phyloP scores from a whole-genome alignment of 2,888 invertebrate species.

The Globia sparganii region DNA sequence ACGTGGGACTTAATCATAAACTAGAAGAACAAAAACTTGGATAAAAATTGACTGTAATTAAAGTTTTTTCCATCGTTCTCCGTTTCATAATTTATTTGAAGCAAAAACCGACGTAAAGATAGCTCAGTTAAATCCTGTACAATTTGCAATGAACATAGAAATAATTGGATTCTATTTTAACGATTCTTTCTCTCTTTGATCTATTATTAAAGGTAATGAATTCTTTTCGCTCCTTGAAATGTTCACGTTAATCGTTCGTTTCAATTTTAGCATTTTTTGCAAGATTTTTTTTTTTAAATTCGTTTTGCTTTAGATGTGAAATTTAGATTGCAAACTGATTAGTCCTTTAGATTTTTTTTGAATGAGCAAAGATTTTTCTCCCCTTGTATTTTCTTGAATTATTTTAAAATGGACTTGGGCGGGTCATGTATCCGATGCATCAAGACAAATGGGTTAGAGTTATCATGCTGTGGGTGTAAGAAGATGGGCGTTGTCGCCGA shows the following conservation, averaged over 20 bases:
- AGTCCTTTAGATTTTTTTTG: background rate
- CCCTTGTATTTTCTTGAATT: background rate
- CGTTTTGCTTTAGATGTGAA: conserved; percentile 12
- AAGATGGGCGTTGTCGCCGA: background rate
- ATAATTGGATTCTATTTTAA: conserved; percentile 68
- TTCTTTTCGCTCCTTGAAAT: conserved; percentile 49
- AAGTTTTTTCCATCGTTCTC: conserved; percentile 10
- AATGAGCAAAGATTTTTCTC: background rate
- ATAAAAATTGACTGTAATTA: conserved; percentile 37
- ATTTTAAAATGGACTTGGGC: background rate
- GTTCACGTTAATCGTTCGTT: conserved; percentile 36
- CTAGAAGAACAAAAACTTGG: too few species aligned
- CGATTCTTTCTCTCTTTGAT: conserved; percentile 64
- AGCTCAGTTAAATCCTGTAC: conserved; percentile 41
- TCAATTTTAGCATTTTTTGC: conserved; percentile 21
- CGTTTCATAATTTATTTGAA: conserved; percentile 38
- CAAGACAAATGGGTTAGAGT: background rate
- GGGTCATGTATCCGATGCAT: background rate
- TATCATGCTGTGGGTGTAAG: background rate
- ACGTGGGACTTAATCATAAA: too few species aligned
- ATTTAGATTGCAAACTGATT: background rate
- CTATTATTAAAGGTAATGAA: conserved; percentile 62
- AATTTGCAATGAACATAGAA: conserved; percentile 62
- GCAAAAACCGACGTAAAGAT: conserved; percentile 15
- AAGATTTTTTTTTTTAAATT: conserved; percentile 6